A percentile compares a stretch with the other conserved stretches of the same genome.
Conservation (phyloP, 2,797 vertebrate genomes). For the Brachymystax lenok region DNA sequence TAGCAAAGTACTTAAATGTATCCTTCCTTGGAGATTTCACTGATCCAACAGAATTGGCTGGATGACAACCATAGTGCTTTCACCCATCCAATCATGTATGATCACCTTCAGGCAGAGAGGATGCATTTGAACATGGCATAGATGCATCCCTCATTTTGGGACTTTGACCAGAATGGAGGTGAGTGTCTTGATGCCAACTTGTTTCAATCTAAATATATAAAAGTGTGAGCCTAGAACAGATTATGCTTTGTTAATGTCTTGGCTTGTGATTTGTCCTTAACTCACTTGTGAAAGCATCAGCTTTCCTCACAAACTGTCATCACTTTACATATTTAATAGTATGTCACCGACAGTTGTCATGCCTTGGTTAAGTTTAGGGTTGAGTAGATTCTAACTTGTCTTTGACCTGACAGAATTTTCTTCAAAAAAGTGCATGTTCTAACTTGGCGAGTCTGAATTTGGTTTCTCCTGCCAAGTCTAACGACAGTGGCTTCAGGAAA, state of each 20-base stretch:
- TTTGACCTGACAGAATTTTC: neutral
- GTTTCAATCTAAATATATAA: slow-evolving; percentile 9
- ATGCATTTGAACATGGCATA: too few relatives aligned
- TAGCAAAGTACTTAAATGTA: slow-evolving; percentile 49
- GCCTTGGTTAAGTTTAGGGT: neutral
- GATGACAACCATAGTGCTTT: neutral
- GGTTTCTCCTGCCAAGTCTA: neutral
- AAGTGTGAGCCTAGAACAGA: neutral
- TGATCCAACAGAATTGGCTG: too few relatives aligned
- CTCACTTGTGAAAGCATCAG: neutral
- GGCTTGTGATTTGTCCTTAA: neutral
- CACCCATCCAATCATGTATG: neutral
- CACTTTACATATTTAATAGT: neutral
- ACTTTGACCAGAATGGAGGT: neutral
- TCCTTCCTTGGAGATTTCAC: neutral
- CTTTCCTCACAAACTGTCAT: neutral
- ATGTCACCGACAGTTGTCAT: neutral
- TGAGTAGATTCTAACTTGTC: neutral
- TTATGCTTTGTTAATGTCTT: neutral
- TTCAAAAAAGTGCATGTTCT: neutral
- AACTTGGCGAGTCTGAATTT: neutral
- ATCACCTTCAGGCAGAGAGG: neutral
- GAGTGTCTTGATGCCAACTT: slow-evolving; percentile 3
- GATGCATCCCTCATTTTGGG: neutral
- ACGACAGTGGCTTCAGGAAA: neutral